These are phyloP conservation scores for Troides helena DNA, from an alignment of 2,888 invertebrate genomes.

Conservation along the genomic window DNA sequence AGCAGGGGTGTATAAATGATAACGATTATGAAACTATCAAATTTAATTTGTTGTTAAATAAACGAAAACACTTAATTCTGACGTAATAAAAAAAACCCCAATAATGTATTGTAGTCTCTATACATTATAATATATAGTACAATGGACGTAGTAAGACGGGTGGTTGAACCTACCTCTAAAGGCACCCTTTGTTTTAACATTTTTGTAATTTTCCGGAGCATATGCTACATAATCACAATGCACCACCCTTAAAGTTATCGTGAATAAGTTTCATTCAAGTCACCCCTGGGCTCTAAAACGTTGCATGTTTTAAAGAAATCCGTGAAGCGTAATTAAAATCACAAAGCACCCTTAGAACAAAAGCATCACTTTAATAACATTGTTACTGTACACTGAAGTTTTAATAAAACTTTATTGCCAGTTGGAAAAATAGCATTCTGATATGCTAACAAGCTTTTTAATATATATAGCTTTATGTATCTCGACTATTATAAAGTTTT, in stretches of 20 bases:
- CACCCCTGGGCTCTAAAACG: slow-evolving; percentile 25
- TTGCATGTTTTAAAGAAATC: slow-evolving; percentile 24
- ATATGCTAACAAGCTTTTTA: neutral
- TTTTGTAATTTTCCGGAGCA: slow-evolving; percentile 24
- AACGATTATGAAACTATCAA: no score
- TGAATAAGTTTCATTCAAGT: slow-evolving; percentile 27
- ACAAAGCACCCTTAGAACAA: slow-evolving; percentile 24
- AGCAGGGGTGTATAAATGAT: no score
- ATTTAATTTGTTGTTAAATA: no score
- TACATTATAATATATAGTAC: neutral
- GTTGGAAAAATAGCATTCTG: neutral
- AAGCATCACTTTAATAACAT: slow-evolving; percentile 18
- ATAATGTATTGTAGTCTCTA: neutral
- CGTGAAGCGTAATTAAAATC: slow-evolving; percentile 27
- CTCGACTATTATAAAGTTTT: no score
- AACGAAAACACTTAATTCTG: no score
- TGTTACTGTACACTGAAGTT: slow-evolving; percentile 17
- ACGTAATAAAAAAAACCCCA: neutral
- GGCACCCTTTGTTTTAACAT: slow-evolving; percentile 20
- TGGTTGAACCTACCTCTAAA: slow-evolving; percentile 11
- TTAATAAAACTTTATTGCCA: slow-evolving; percentile 1
- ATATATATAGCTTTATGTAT: neutral
- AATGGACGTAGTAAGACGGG: slow-evolving; percentile 1
- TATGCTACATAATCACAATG: slow-evolving; percentile 26
- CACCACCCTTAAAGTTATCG: slow-evolving; percentile 22